Percentiles rank a stretch among this genome's conserved stretches.
phyloP scores from a whole-genome alignment of 1,140 invertebrate species.

The Tribolium madens region DNA sequence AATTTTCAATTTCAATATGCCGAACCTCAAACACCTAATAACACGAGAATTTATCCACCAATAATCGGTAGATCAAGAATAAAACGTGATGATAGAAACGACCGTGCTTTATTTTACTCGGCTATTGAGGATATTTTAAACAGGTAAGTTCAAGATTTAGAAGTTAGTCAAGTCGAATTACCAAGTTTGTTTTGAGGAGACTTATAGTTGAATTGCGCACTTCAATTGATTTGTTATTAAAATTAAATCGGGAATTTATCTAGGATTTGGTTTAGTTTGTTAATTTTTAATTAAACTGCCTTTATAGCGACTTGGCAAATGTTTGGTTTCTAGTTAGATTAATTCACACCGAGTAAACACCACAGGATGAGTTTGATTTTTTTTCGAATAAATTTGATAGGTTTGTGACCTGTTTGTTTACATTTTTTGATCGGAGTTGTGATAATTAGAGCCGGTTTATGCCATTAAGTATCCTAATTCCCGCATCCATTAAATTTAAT shows the following conservation, averaged over 20 bases:
- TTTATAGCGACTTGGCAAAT: background rate
- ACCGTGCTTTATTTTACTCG: conserved; percentile 49
- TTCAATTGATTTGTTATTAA: background rate
- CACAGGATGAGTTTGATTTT: too few relatives aligned
- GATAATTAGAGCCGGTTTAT: background rate
- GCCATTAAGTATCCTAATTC: conserved; percentile 7
- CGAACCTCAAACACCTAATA: conserved; percentile 41
- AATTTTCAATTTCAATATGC: conserved; percentile 56
- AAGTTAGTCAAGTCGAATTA: background rate
- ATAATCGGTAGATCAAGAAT: conserved; percentile 35
- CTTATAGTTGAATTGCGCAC: background rate
- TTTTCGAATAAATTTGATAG: too few relatives aligned
- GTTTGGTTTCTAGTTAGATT: background rate
- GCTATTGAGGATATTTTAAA: conserved; percentile 48
- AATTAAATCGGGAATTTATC: background rate
- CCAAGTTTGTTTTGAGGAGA: background rate
- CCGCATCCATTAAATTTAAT: conserved; percentile 35
- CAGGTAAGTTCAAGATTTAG: conserved; percentile 33
- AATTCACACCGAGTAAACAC: background rate
- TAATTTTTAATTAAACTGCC: too few relatives aligned
- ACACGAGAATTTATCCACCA: conserved; percentile 49
- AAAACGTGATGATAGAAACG: conserved; percentile 41
- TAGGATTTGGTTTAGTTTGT: too few relatives aligned
- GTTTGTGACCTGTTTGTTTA: too few relatives aligned
- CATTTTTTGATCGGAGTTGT: background rate